Evolutionary conservation across 2,888 invertebrate genomes (phyloP).

Genomic region (Chouioia cunea): DNA sequence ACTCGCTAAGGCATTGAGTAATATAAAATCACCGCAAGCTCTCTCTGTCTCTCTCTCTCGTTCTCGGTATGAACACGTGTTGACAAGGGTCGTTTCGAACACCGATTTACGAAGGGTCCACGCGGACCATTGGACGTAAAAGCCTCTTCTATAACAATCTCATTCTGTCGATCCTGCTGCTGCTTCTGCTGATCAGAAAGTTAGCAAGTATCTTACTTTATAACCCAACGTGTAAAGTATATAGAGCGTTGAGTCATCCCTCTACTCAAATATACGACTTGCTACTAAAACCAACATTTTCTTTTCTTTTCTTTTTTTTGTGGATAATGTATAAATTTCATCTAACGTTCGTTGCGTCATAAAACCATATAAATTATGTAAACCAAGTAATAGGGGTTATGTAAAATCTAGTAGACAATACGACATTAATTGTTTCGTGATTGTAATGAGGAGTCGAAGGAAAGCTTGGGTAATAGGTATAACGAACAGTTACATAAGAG

Average conservation of each 20-base stretch:
- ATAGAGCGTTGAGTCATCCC: constrained; percentile 24
- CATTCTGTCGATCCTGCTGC: neutral
- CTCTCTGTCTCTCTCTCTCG: too few relatives aligned
- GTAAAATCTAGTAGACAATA: constrained; percentile 21
- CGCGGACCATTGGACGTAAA: too few relatives aligned
- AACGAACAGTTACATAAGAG: neutral
- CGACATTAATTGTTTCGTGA: neutral
- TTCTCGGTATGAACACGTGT: too few relatives aligned
- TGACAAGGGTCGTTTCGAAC: too few relatives aligned
- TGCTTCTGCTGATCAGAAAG: constrained; percentile 30
- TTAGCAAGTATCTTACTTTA: neutral
- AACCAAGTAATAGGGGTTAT: too few relatives aligned
- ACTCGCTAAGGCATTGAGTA: too few relatives aligned
- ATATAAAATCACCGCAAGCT: too few relatives aligned
- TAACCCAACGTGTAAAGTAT: neutral
- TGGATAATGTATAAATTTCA: too few relatives aligned
- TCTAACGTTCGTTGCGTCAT: too few relatives aligned
- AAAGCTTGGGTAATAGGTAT: neutral
- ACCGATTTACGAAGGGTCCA: too few relatives aligned
- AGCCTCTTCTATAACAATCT: too few relatives aligned
- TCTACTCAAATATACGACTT: constrained; percentile 30
- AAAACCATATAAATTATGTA: too few relatives aligned
- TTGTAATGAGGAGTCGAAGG: neutral
- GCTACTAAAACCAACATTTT: constrained; percentile 11
- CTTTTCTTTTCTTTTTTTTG: neutral